Evolutionary conservation across 37 sponge, comb jelly and placozoan species (phyloP).

Genomic region (Halichondria panicea): DNA sequence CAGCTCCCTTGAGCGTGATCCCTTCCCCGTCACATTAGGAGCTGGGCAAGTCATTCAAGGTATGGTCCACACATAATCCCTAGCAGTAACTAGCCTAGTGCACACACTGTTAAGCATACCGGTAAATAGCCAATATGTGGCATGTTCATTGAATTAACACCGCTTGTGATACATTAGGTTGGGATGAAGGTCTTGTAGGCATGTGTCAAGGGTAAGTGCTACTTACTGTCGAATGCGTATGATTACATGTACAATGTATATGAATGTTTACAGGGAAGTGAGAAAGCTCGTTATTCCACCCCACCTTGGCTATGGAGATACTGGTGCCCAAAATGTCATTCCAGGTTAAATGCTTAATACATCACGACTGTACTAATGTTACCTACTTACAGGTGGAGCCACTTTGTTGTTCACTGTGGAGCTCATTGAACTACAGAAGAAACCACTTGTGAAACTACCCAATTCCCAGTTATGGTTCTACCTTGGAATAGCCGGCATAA

Average conservation of each 20-base stretch:
- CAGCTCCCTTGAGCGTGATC: constrained; percentile 46
- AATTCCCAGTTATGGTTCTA: constrained; percentile 2
- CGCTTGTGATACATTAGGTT: constrained; percentile 35
- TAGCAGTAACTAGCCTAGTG: not conserved
- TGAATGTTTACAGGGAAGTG: constrained; percentile 46
- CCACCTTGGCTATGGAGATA: constrained; percentile 68
- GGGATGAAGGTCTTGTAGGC: constrained; percentile 77
- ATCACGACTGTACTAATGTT: not conserved
- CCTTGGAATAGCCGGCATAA: constrained; percentile 5
- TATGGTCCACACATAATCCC: constrained; percentile 5
- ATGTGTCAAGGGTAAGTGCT: constrained; percentile 74
- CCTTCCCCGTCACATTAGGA: constrained; percentile 62
- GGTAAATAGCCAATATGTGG: not conserved
- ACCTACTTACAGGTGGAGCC: constrained; percentile 40
- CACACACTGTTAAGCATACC: not conserved
- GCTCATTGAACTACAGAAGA: constrained; percentile 25
- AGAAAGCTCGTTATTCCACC: constrained; percentile 71
- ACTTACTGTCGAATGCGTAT: not conserved
- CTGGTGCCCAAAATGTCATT: constrained; percentile 47
- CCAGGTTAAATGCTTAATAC: constrained; percentile 37
- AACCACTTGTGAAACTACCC: not conserved
- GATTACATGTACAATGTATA: not conserved
- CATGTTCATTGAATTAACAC: not conserved
- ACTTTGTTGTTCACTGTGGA: constrained; percentile 61
- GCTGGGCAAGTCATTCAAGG: constrained; percentile 71